Evolutionary conservation across 2,888 invertebrate species (phyloP), one percentile per base, ranked within the genome.

Genomic region (Leptinotarsa peninsularis): DNA sequence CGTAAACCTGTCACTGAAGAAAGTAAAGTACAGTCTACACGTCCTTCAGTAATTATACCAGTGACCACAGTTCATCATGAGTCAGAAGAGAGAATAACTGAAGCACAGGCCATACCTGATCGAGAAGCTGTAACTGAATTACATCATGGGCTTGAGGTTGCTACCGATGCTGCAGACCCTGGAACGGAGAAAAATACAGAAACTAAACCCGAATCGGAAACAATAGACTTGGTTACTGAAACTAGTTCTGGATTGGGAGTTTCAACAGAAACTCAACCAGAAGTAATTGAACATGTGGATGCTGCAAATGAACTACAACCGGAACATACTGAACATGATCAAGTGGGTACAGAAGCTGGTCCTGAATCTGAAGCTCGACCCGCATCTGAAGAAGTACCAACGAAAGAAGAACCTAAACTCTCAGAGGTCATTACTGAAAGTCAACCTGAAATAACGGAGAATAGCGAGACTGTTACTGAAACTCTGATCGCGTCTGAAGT

Each of bases 381-480:
- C 0, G 58, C 0, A 5, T 63, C 63, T 33, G 63, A 63, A 63
- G 33, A 63, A n/a, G 7, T 63, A n/a, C 1, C 63, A 63, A 15
- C 27, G 10, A 15, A 63, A 27, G 63, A 15, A 63, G 63, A 15
- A 63, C 13, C 21, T 21, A 21, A 58, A 13, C 58, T 21, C 58
- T 10, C 43, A 21, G 21, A 70, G 4, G 58, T 10, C 43, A 49
- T 49, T 14, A 72, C 75, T 21, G 77, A 76, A 77, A 56, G 52
- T 3, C 50, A 50, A 50, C 49, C n/a, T 21, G 67, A 71, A 73
- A 54, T 43, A 43, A 43, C 43, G 13, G 13, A 3, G 10, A 10
- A 43, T 43, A 43, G 43, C 43, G 43, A 43, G 43, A 43, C 10
- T 43, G 43, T 43, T 43, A 43, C 43, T 43, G 43, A 10, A 43